These are phyloP conservation scores for Diuraphis noxia DNA, from an alignment of 1,140 invertebrate genomes.

Conservation along the genomic window DNA sequence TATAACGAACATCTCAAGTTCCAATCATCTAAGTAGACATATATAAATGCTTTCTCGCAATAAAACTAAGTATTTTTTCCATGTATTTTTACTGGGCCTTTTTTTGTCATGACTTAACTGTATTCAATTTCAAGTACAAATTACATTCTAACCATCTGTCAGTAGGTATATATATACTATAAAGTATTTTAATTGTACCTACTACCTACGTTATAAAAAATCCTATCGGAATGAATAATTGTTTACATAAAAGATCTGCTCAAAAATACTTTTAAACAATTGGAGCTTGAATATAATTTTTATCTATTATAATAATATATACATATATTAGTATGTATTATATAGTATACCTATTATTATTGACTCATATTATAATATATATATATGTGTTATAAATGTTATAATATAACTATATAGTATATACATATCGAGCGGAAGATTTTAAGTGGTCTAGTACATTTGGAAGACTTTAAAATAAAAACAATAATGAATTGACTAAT, in stretches of 20 bases:
- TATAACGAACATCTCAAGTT: not conserved
- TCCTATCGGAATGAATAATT: not conserved
- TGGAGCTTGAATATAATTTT: not conserved
- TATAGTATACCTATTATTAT: not conserved
- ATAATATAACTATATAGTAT: not conserved
- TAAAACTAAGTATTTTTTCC: not conserved
- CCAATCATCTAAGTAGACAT: not conserved
- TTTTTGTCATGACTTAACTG: not conserved
- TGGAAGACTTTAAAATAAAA: conserved; percentile 42
- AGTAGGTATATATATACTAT: not conserved
- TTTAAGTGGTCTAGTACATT: conserved; percentile 16
- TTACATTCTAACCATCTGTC: not conserved
- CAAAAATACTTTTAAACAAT: conserved; percentile 14
- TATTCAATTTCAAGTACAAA: not conserved
- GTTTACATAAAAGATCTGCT: not conserved
- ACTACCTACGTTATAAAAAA: not conserved
- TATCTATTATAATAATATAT: not conserved
- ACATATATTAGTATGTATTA: not conserved
- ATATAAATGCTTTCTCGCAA: not conserved
- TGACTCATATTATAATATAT: not conserved
- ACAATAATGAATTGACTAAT: conserved; percentile 44
- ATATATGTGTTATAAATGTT: not conserved
- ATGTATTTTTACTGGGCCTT: not conserved
- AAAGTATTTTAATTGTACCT: not conserved
- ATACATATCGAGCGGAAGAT: conserved; percentile 6